A percentile compares a stretch with the other conserved stretches of the same genome.
These are phyloP conservation scores for Carcina quercana DNA, from an alignment of 2,888 invertebrate genomes.

Conservation along the genomic window DNA sequence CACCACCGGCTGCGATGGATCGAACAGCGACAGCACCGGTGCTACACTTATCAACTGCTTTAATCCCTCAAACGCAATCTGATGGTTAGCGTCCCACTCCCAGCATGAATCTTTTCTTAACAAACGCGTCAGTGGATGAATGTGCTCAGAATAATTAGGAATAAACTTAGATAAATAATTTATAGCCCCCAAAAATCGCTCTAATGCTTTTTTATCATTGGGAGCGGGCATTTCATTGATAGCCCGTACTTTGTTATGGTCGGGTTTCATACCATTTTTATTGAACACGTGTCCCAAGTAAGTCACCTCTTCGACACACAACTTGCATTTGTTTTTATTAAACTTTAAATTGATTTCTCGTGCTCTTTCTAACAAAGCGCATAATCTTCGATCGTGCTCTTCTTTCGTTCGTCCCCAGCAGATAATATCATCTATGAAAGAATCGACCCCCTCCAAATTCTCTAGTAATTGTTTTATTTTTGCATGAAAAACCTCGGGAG, in stretches of 20 bases:
- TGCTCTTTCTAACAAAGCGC: constrained; percentile 1
- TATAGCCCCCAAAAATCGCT: constrained; percentile 4
- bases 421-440: constrained; percentile 6
- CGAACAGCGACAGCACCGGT: constrained; percentile 9
- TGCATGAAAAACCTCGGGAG: too few species aligned
- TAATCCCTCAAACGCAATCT: background rate
- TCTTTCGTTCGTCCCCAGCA: constrained; percentile 5
- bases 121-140: background rate
- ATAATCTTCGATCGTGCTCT: constrained; percentile 1
- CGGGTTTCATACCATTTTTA: constrained; percentile 5
- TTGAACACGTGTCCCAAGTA: constrained; percentile 4
- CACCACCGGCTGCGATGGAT: constrained; percentile 3
- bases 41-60: constrained; percentile 3
- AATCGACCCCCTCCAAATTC: constrained; percentile 2
- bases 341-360: constrained; percentile 3
- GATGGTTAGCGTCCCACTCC: constrained; percentile 1
- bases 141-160: constrained; percentile 5
- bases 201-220: constrained; percentile 1
- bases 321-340: constrained; percentile 6
- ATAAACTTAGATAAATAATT: constrained; percentile 9
- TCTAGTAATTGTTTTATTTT: constrained; percentile 7
- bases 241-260: background rate
- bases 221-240: background rate
- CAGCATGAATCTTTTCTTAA: constrained; percentile 2
- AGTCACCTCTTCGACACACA: constrained; percentile 4